Evolutionary conservation across 2,888 invertebrate genomes (phyloP), one percentile per base, ranked within the genome.

Genomic region (Drosophila helvetica): DNA sequence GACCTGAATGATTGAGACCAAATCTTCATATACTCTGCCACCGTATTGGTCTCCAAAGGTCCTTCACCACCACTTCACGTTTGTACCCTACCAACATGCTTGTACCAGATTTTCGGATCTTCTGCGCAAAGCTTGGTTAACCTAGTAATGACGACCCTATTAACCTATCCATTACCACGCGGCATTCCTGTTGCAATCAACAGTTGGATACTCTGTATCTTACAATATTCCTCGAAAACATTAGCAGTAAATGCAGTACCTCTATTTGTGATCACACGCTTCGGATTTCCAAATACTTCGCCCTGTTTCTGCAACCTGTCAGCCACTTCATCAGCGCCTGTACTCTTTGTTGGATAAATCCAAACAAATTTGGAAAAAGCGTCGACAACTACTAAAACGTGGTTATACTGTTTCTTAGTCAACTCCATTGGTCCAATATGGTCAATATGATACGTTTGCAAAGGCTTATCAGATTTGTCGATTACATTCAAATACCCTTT

Each of bases 341-440:
- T 58, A 22, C 33, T 58, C 25, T 43, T 38, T 6, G 30, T 51
- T 22, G 43, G 59, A n/a, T 59, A 51, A 27, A 59, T 42, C 51
- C 51, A 59, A 6, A 59, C 59, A 51, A 25, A 51, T 15, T 59
- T 45, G 1, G 27, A 43, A 51, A 59, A 59, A 27, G 27, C 51
- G 27, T 57, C 42, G 2, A 50, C 50, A 18, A 57, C 25, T n/a
- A 48, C 18, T 18, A 54, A 18, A 9, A 61, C 46, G n/a, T 52
- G 53, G 53, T 47, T 53, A 27, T 47, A 47, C 10, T 45, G 52
- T 30, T 60, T 60, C 8, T 54, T 52, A 4, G 60, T 60, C 10
- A 53, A 6, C 54, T 54, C 6, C 27, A 25, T 43, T 4, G 10
- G 56, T 12, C 3, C 30, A 6, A 27, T 45, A 7, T 30, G 12